A percentile compares a stretch with the other conserved stretches of the same genome.
These are phyloP conservation scores for Andrena marginata DNA, from an alignment of 2,888 invertebrate species.

Conservation along the genomic window DNA sequence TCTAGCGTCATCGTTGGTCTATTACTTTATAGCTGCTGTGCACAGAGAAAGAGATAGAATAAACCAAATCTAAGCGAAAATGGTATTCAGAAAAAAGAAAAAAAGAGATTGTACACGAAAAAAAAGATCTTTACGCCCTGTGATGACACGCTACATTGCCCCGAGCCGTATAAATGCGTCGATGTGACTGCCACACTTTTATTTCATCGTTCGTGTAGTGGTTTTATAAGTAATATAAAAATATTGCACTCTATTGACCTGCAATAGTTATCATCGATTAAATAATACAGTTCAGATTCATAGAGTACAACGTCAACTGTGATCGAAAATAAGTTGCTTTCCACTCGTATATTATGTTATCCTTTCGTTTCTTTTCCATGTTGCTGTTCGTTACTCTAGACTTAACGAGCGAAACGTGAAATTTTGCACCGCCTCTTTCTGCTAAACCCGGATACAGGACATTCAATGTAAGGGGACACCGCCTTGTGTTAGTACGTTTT, in stretches of 20 bases:
- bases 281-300: conserved; percentile 61
- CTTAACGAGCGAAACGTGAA: conserved; percentile 42
- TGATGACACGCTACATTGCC: conserved; percentile 50
- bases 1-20: conserved; percentile 50
- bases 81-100: conserved; percentile 20
- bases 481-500: conserved; percentile 61
- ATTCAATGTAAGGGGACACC: conserved; percentile 61
- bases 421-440: conserved; percentile 72
- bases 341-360: conserved; percentile 29
- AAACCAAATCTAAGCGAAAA: conserved; percentile 50
- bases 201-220: conserved; percentile 47
- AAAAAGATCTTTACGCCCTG: conserved; percentile 46
- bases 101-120: conserved; percentile 46
- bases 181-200: conserved; percentile 47
- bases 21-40: conserved; percentile 58
- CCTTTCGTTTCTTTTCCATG: conserved; percentile 4
- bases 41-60: conserved; percentile 62
- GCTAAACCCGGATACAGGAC: conserved; percentile 67
- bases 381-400: conserved; percentile 7
- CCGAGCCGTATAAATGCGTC: conserved; percentile 49
- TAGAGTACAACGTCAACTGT: conserved; percentile 58
- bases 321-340: conserved; percentile 41
- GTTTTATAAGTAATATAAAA: conserved; percentile 67
- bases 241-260: conserved; percentile 71
- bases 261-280: conserved; percentile 63